Percentiles rank a stretch among this genome's conserved stretches.
Conservation (phyloP, 2,888 invertebrate species). For the Ormyrus pomaceus region DNA sequence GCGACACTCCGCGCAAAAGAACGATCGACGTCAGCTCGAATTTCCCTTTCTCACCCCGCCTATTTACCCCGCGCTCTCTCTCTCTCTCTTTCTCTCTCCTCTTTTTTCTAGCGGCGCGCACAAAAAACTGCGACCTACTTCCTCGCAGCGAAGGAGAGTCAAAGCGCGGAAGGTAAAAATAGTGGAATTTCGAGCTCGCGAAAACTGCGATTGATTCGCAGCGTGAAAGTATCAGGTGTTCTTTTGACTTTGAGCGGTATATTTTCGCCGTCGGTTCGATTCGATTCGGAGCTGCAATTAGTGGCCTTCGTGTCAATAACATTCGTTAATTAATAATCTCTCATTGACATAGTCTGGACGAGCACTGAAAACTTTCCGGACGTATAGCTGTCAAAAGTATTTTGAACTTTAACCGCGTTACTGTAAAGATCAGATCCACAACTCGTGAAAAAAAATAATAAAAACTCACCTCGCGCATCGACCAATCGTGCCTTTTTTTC, state of each 20-base stretch:
- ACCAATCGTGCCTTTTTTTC: slow-evolving; percentile 9
- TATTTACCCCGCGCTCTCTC: slow-evolving; percentile 18
- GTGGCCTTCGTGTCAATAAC: no score
- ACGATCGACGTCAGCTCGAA: slow-evolving; percentile 46
- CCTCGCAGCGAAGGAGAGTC: no score
- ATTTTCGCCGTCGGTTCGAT: no score
- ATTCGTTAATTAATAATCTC: no score
- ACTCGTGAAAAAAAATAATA: slow-evolving; percentile 16
- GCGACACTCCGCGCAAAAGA: slow-evolving; percentile 26
- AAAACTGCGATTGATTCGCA: not conserved
- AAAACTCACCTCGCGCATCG: slow-evolving; percentile 10
- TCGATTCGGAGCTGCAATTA: no score
- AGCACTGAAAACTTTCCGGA: slow-evolving; percentile 17
- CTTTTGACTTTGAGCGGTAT: no score
- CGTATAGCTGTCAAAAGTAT: slow-evolving; percentile 23
- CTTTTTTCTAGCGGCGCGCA: not conserved
- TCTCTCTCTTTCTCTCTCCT: not conserved
- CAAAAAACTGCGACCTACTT: not conserved
- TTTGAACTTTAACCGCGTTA: slow-evolving; percentile 8
- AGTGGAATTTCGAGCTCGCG: no score
- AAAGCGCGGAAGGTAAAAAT: no score
- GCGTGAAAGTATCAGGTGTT: no score
- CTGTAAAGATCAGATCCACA: not conserved
- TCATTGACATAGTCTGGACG: not conserved
- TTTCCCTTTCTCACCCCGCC: slow-evolving; percentile 35